Evolutionary conservation across 1,140 invertebrate species (phyloP).

Genomic region (Pogonus chalceus): DNA sequence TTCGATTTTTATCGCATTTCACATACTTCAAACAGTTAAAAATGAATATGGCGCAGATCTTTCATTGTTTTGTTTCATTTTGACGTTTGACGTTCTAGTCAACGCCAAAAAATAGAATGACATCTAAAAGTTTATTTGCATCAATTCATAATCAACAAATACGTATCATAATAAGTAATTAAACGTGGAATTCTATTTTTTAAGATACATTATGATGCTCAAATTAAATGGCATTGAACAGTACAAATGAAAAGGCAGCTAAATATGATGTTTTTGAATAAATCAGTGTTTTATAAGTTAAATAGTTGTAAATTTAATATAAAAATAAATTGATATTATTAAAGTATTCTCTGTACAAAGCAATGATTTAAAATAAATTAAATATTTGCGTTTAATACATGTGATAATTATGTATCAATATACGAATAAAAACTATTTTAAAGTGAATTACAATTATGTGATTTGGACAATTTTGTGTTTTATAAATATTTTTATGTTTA

Average conservation of each 20-base stretch:
- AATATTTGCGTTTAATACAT: not conserved
- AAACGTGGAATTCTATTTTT: not conserved
- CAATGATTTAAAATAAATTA: not conserved
- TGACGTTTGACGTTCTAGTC: conserved; percentile 3
- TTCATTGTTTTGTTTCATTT: conserved; percentile 5
- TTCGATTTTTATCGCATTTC: too few species aligned
- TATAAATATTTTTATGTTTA: not conserved
- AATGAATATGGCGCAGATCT: not conserved
- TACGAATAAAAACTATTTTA: not conserved
- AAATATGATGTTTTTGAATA: not conserved
- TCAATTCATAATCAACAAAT: not conserved
- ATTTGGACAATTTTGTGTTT: too few species aligned
- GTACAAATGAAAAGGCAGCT: too few species aligned
- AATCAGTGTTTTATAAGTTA: not conserved
- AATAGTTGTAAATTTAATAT: not conserved
- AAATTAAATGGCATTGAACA: conserved; percentile 1
- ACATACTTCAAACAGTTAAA: too few species aligned
- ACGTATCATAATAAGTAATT: not conserved
- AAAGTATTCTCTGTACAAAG: not conserved
- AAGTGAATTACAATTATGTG: too few species aligned
- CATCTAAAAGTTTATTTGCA: not conserved
- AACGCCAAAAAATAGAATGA: conserved; percentile 1
- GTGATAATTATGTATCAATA: not conserved
- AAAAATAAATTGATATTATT: not conserved
- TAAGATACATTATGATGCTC: not conserved